These are phyloP conservation scores for Nasonovia ribisnigri DNA, from an alignment of 2,888 invertebrate genomes.

Conservation along the genomic window DNA sequence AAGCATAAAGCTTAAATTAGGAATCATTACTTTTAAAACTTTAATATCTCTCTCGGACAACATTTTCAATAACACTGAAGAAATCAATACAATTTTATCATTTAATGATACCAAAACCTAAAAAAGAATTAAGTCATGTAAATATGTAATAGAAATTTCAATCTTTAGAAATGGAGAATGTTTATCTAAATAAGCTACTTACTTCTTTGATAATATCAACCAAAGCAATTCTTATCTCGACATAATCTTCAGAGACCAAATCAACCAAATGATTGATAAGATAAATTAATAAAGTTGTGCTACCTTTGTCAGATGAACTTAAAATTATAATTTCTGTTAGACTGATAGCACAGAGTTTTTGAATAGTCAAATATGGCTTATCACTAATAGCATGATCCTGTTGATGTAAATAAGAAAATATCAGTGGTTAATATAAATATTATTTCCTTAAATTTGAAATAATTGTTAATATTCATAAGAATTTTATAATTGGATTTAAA, in stretches of 20 bases:
- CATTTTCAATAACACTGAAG: slow-evolving; percentile 57
- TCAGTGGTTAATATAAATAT: background rate
- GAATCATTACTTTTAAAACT: slow-evolving; percentile 59
- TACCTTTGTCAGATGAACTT: slow-evolving; percentile 47
- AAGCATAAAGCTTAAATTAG: slow-evolving; percentile 57
- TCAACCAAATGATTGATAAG: slow-evolving; percentile 57
- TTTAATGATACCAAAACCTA: slow-evolving; percentile 50
- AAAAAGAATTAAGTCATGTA: background rate
- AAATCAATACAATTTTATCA: slow-evolving; percentile 53
- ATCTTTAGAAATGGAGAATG: background rate
- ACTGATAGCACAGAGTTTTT: slow-evolving; percentile 36
- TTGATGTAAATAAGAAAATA: background rate
- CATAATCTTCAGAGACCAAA: slow-evolving; percentile 45
- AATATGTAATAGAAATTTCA: background rate
- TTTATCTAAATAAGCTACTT: background rate
- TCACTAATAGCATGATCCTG: slow-evolving; percentile 46
- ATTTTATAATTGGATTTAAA: background rate
- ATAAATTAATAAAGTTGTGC: slow-evolving; percentile 52
- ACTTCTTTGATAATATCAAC: slow-evolving; percentile 53
- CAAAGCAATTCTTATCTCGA: slow-evolving; percentile 52
- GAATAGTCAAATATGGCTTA: slow-evolving; percentile 32
- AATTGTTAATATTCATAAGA: background rate
- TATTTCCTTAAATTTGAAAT: background rate
- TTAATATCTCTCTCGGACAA: slow-evolving; percentile 44
- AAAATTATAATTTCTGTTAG: slow-evolving; percentile 27